Base-by-base conservation (phyloP, 1,140 invertebrate genomes). In the Pomacea maculata region DNA sequence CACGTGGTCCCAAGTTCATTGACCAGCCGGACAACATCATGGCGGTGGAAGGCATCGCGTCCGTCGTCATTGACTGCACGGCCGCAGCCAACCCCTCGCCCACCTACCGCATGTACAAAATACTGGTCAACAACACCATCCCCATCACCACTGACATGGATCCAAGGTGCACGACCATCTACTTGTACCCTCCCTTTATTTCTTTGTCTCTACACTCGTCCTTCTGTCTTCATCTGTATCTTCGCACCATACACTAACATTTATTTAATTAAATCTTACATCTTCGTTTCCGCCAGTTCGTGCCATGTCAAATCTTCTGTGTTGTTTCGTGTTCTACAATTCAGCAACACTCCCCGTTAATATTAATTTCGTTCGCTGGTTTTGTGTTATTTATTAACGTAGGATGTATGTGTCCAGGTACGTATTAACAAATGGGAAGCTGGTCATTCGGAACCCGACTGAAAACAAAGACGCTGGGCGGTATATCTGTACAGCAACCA, bases 401-500 rank as follows among this genome's bases (percentile, higher is more conserved):
- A 7, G n/a, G 2, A 76, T 25, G 55, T 64, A 21, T 76, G 9
- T 76, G 8, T 12, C 11, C 96, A 93, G 96, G 74, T 96, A 95
- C 88, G 98, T 97, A 5, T 90, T 98, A 17, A 98, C 96, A 87
- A 97, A 97, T 84, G 97, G 97, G 63, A 95, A 95, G 80, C 91
- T 99, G 1, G 97, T 97, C 80, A 98, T 99, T 82, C 94, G 95
- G 87, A 93, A 94, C 85, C 97, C 97, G 6, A 74, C 57, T 29
- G 94, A 95, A 83, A 80, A 85, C 54, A 84, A 86, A 34, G 97
- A 99, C 89, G 93, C 95, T 89, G 96, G 96, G 19, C 94, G 94
- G 34, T 99, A 98, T 91, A 96, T 97, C 89, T 99, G 98, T 87
- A 95, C 95, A 84, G 97, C 97, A 15, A 93, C 93, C 14, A 99